Conservation (phyloP, 2,888 invertebrate genomes). For the Epistrophe eligans region DNA sequence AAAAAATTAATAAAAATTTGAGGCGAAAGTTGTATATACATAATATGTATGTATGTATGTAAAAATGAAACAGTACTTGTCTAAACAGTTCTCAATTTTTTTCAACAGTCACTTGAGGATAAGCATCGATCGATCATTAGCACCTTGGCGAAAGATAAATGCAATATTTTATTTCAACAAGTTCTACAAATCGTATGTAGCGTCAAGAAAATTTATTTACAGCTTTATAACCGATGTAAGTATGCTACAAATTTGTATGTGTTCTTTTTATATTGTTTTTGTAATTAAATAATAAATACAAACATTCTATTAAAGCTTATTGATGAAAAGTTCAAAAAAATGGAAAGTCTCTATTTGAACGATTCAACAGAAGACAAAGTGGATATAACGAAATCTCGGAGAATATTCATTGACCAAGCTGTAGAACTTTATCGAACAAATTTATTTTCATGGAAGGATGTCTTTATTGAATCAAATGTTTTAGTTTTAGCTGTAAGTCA, state of each 20-base stretch:
- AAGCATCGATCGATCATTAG: slow-evolving; percentile 61
- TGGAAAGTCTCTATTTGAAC: slow-evolving; percentile 5
- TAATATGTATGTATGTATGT: too few species aligned
- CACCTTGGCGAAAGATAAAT: slow-evolving; percentile 58
- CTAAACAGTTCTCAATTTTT: background rate
- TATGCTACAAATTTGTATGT: background rate
- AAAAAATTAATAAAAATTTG: too few species aligned
- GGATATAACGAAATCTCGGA: slow-evolving; percentile 61
- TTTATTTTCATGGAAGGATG: slow-evolving; percentile 75
- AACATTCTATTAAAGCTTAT: slow-evolving; percentile 32
- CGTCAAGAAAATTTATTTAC: slow-evolving; percentile 61
- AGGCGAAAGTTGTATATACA: too few species aligned
- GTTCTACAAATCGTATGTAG: slow-evolving; percentile 60
- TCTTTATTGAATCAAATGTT: slow-evolving; percentile 77
- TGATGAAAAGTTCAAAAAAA: slow-evolving; percentile 57
- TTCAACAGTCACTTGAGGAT: slow-evolving; percentile 52
- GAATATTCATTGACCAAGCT: slow-evolving; percentile 77
- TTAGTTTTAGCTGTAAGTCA: slow-evolving; percentile 77
- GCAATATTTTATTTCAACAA: slow-evolving; percentile 54
- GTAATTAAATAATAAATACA: background rate
- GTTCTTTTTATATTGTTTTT: background rate
- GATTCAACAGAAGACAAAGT: slow-evolving; percentile 34
- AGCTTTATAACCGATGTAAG: slow-evolving; percentile 60
- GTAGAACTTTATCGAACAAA: slow-evolving; percentile 75
- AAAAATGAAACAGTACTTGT: background rate